Evolutionary conservation across 2,797 vertebrate species (phyloP), one percentile per base, ranked within the genome.

Genomic region (Leucoraja ocellata): DNA sequence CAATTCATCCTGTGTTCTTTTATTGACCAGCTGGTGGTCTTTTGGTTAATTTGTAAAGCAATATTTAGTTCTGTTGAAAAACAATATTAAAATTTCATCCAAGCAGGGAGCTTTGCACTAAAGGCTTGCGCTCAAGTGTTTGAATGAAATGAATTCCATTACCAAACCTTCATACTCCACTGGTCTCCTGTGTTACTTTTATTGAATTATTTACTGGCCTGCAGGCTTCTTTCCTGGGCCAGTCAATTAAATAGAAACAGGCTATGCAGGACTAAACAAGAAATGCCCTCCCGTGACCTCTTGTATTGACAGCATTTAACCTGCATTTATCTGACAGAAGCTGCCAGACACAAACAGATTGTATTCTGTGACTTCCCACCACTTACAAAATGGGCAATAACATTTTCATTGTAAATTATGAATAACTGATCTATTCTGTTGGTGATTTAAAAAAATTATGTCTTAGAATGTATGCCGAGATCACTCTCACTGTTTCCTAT

Each of bases 191-290:
- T 8, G 61, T 65, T 65, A 9, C 61, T 88, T 88, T 88, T n/a
- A 65, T 88, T 88, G 28, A 88, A 88, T 65, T 88, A 88, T 88
- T 88, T 88, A 88, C 61, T 68, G 16, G 84, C n/a, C 84, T 18
- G 1, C n/a, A 32, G 84, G 84, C 61, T 65, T 18, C 83, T 4
- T 88, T 88, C 16, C n/a, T 88, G 61, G n/a, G 61, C 2, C 63
- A 88, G n/a, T 68, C 61, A 68, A 88, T 88, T 88, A 68, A 65
- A 88, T 88, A 0, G 84, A 68, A 68, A 36, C n/a, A 32, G 58
- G 61, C 58, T 11, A 11, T n/a, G 0, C 28, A 68, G 28, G 5
- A 21, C 11, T 28, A 28, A n/a, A 63, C 84, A 88, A 63, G 14
- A 39, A 88, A 6, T 65, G 58, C 61, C 61, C 61, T 21, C n/a